phyloP scores from a whole-genome alignment of 2,113 vertebrate genomes.

The Shinisaurus crocodilurus region DNA sequence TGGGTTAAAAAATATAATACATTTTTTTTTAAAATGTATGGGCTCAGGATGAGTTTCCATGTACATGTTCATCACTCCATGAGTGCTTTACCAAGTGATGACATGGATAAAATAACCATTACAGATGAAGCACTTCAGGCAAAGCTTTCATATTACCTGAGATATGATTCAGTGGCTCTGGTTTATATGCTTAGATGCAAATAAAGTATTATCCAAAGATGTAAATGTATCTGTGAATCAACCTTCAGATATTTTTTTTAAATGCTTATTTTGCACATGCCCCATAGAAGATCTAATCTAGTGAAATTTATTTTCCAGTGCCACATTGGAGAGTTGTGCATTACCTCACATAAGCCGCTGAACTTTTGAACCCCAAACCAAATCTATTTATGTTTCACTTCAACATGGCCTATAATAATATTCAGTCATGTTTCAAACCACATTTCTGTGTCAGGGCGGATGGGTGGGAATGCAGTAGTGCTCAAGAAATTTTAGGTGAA shows the following conservation, averaged over 20 bases:
- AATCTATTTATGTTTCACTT: constrained; percentile 51
- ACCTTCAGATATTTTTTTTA: neutral
- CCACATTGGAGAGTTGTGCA: neutral
- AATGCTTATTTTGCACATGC: constrained; percentile 28
- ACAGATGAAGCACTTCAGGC: neutral
- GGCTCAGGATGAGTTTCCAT: neutral
- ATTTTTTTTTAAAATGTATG: neutral
- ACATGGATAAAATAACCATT: neutral
- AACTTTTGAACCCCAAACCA: constrained; percentile 62
- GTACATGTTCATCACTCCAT: neutral
- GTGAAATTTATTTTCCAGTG: constrained; percentile 36
- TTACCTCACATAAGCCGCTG: constrained; percentile 57
- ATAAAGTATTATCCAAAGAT: neutral
- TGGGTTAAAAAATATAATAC: neutral
- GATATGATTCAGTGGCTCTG: neutral
- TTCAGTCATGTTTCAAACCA: constrained; percentile 65
- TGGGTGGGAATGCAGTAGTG: constrained; percentile 64
- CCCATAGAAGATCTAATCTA: constrained; percentile 26
- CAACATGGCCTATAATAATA: constrained; percentile 66
- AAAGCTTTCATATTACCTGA: neutral
- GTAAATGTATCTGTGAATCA: neutral
- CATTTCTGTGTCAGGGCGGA: constrained; percentile 60
- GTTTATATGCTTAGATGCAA: neutral
- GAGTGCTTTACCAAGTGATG: neutral
- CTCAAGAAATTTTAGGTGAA: constrained; percentile 73